Percentiles rank a stretch among this genome's conserved stretches.
Conservation (phyloP, 2,888 invertebrate species). For the Tenthredo livida region DNA sequence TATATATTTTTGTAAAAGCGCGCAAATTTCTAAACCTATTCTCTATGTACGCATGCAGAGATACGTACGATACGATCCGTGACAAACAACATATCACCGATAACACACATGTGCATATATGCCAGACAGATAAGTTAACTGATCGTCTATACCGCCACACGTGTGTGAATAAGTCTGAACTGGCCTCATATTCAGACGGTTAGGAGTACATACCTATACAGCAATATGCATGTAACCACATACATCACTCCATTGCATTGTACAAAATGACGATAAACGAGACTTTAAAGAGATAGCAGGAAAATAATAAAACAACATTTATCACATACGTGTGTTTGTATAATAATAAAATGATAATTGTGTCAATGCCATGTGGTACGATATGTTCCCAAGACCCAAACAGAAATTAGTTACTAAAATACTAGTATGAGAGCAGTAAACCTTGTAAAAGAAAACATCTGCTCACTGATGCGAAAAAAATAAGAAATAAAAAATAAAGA, state of each 20-base stretch:
- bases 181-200: not conserved
- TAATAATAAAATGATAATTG: slow-evolving; percentile 19
- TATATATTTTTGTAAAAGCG: not conserved
- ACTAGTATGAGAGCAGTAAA: not conserved
- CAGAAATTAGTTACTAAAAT: not conserved
- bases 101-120: slow-evolving; percentile 1
- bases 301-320: slow-evolving; percentile 15
- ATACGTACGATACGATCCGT: slow-evolving; percentile 56
- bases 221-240: not conserved
- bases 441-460: not conserved
- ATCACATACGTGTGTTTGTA: not conserved
- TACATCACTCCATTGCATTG: slow-evolving; percentile 5
- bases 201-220: not conserved
- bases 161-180: slow-evolving; percentile 10
- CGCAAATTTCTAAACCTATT: slow-evolving; percentile 4
- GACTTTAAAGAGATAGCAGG: not conserved
- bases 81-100: slow-evolving; percentile 49
- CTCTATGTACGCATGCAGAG: slow-evolving; percentile 17
- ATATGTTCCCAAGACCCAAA: not conserved
- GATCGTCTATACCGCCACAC: slow-evolving; percentile 15
- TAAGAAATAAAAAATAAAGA: not conserved
- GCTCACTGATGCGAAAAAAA: not conserved
- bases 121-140: slow-evolving; percentile 31
- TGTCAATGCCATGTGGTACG: slow-evolving; percentile 31
- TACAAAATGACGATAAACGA: slow-evolving; percentile 15